Evolutionary conservation across 64 coral and sea anemone genomes (phyloP), one percentile per base, ranked within the genome.

Genomic region (Platygyra sinensis): DNA sequence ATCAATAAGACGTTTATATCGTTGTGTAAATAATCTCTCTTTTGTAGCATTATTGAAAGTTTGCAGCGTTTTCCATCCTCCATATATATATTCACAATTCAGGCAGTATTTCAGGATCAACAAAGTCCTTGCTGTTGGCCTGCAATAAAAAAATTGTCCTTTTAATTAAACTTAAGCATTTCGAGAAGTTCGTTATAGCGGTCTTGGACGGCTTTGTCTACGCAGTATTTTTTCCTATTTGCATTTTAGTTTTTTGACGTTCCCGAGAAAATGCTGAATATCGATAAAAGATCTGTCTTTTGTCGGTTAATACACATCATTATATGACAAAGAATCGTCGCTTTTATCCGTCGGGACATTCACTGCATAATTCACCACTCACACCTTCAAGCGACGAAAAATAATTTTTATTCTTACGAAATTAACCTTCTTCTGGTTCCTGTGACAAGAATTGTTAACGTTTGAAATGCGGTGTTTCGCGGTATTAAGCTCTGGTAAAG

Each of bases 21-120:
- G 22, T 57, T 80, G 78, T 61, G 55, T 55, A 80, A 60, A 62
- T 62, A 80, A 62, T 61, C 24, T 80, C 0, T 2, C 78, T 54
- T 80, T 17, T 62, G 78, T 31, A 28, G 28, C 22, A 28, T 80
- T 80, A 80, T 80, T 80, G 17, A 61, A 80, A 61, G 9, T 80
- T 80, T 25, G 0, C 54, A 32, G n/a, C 24, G 25, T 80, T 33
- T 61, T 30, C 30, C 33, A 77, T 57, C 57, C 12, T 28, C 16
- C 27, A 62, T 20, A 51, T 17, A 60, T 31, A 80, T 5, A 33
- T 30, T 30, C 25, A 59, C 4, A 24, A n/a, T 69, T 69, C 10
- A 10, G n/a, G 11, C n/a, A n/a, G n/a, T 69, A 27, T 69, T 69
- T n/a, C 65, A 27, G 65, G 4, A 69, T 25, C 10, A 69, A 69